A percentile compares a stretch with the other conserved stretches of the same genome.
phyloP scores from a whole-genome alignment of 1,140 invertebrate genomes.

The Latrodectus geometricus region DNA sequence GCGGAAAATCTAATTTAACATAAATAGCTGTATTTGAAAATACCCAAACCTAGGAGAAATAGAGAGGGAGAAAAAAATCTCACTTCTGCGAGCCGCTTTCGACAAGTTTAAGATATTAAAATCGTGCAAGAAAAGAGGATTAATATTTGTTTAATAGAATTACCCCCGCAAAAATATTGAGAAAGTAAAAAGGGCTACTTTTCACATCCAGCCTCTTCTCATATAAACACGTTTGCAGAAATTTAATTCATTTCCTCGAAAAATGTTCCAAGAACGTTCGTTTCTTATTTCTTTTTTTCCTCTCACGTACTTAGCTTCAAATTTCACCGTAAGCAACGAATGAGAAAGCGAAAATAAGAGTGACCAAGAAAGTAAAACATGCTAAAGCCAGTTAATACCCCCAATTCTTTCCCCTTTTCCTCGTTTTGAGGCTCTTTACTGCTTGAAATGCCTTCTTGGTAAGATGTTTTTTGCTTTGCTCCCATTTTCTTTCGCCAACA shows the following conservation, averaged over 20 bases:
- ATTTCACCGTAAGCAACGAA: constrained; percentile 45
- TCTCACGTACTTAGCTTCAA: constrained; percentile 31
- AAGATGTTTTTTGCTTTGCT: constrained; percentile 31
- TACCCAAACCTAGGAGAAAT: not conserved
- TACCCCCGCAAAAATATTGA: constrained; percentile 52
- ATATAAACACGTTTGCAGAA: constrained; percentile 3
- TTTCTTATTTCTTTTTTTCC: constrained; percentile 13
- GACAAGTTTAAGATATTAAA: constrained; percentile 51
- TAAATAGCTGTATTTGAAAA: constrained; percentile 50
- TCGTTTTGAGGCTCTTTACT: not conserved
- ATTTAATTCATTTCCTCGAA: constrained; percentile 38
- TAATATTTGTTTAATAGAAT: constrained; percentile 58
- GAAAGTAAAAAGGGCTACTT: constrained; percentile 25
- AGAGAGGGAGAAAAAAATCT: not conserved
- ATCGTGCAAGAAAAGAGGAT: constrained; percentile 20
- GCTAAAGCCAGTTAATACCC: constrained; percentile 54
- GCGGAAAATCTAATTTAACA: constrained; percentile 45
- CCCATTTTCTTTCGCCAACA: not conserved
- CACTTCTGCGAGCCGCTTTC: constrained; percentile 6
- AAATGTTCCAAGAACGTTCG: not conserved
- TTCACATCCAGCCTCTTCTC: constrained; percentile 2
- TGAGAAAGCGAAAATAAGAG: constrained; percentile 11
- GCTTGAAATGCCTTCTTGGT: constrained; percentile 27
- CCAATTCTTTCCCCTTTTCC: constrained; percentile 19
- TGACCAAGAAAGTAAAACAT: constrained; percentile 46